phyloP scores from a whole-genome alignment of 2,797 vertebrate genomes.

The Staurois parvus region DNA sequence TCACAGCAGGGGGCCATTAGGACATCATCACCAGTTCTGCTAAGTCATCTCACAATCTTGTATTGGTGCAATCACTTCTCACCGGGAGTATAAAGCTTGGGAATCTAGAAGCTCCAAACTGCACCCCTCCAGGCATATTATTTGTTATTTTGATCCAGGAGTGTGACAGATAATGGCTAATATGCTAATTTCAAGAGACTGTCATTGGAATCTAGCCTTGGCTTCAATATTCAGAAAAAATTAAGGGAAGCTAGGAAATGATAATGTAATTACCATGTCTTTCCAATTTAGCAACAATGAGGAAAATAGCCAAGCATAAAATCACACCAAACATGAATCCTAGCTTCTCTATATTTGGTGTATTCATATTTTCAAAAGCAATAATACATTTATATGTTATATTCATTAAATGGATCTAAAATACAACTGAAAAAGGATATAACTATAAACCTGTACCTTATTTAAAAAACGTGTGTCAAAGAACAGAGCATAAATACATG shows the following conservation, averaged over 20 bases:
- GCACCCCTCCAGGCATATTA: conserved; percentile 73
- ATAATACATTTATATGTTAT: not conserved
- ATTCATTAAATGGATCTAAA: not conserved
- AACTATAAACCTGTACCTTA: not conserved
- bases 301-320: conserved; percentile 30
- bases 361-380: not conserved
- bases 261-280: conserved; percentile 53
- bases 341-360: not conserved
- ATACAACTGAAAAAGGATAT: not conserved
- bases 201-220: conserved; percentile 66
- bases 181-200: conserved; percentile 65
- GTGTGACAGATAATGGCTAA: conserved; percentile 72
- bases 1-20: conserved; percentile 77
- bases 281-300: conserved; percentile 36
- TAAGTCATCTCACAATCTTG: conserved; percentile 80
- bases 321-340: conserved; percentile 4
- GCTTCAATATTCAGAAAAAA: conserved; percentile 65
- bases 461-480: too few relatives aligned
- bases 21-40: conserved; percentile 77
- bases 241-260: conserved; percentile 55
- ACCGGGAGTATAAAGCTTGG: conserved; percentile 71
- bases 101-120: conserved; percentile 72
- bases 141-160: conserved; percentile 76
- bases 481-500: too few relatives aligned
- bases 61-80: conserved; percentile 78